These are phyloP conservation scores for Tauraco hartlaubi DNA, from an alignment of 2,797 vertebrate genomes.

Conservation along the genomic window DNA sequence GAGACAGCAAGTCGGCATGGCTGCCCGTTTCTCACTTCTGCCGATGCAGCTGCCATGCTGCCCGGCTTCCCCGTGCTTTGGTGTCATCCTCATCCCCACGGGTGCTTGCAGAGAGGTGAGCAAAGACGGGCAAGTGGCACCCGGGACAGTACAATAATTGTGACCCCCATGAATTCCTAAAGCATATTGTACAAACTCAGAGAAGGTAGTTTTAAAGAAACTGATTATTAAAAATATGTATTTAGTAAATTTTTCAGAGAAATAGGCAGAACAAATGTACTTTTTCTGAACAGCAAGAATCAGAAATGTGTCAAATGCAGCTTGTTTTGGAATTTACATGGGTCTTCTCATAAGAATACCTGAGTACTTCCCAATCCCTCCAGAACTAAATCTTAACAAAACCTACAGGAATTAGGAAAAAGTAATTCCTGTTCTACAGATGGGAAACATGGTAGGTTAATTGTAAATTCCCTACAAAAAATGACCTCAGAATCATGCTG, in stretches of 20 bases:
- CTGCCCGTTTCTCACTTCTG: not conserved
- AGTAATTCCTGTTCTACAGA: not conserved
- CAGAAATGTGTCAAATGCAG: not conserved
- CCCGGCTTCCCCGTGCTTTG: not conserved
- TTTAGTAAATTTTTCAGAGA: not conserved
- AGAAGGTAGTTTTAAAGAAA: not conserved
- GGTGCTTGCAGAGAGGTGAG: not conserved
- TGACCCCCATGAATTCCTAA: not conserved
- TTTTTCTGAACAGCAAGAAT: not conserved
- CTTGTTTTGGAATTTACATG: not conserved
- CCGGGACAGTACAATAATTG: not conserved
- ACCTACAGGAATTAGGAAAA: not conserved
- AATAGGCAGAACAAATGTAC: not conserved
- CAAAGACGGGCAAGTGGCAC: not conserved
- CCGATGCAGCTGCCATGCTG: not conserved
- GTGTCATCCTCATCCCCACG: rapidly evolving
- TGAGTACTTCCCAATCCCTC: not conserved
- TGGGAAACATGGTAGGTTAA: not conserved
- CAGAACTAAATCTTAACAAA: not conserved
- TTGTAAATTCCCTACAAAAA: not conserved
- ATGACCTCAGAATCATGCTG: not conserved
- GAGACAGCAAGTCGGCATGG: not conserved
- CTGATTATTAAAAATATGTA: not conserved
- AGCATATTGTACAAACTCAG: not conserved
- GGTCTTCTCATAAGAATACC: not conserved